Evolutionary conservation across 2,113 vertebrate species (phyloP).

Genomic region (Zapus hudsonius): DNA sequence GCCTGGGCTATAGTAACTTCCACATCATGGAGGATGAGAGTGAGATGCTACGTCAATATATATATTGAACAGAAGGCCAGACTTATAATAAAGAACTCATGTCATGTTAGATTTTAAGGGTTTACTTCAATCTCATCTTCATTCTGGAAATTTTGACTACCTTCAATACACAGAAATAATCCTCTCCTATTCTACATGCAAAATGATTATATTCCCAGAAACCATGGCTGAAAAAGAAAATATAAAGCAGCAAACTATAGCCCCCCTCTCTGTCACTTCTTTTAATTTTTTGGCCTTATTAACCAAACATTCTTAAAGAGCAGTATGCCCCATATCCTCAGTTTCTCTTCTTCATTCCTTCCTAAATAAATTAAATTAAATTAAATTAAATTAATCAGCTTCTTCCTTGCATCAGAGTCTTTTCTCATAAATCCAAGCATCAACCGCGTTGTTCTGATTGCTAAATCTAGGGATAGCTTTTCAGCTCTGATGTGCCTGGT

Average conservation of each 20-base stretch:
- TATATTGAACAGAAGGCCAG: background rate
- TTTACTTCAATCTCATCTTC: background rate
- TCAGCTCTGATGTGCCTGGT: background rate
- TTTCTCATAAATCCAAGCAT: background rate
- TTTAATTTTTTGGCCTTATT: background rate
- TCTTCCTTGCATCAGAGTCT: background rate
- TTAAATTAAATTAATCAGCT: no score
- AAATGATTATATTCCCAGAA: background rate
- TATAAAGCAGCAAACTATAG: background rate
- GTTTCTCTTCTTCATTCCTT: background rate
- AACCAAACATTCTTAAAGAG: background rate
- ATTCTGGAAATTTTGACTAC: background rate
- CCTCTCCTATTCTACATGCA: background rate
- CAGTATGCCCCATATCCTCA: background rate
- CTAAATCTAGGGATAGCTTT: background rate
- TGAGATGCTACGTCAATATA: no score
- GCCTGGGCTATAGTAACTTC: no score
- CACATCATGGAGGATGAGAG: no score
- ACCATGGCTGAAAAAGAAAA: background rate
- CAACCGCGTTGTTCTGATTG: background rate
- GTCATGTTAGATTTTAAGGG: background rate
- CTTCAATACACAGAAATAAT: background rate
- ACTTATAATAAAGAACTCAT: background rate
- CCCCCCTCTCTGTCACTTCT: background rate
- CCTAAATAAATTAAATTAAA: background rate